Percentiles rank a stretch among this genome's conserved stretches.
These are phyloP conservation scores for Goniozus legneri DNA, from an alignment of 1,140 invertebrate genomes.

Conservation along the genomic window DNA sequence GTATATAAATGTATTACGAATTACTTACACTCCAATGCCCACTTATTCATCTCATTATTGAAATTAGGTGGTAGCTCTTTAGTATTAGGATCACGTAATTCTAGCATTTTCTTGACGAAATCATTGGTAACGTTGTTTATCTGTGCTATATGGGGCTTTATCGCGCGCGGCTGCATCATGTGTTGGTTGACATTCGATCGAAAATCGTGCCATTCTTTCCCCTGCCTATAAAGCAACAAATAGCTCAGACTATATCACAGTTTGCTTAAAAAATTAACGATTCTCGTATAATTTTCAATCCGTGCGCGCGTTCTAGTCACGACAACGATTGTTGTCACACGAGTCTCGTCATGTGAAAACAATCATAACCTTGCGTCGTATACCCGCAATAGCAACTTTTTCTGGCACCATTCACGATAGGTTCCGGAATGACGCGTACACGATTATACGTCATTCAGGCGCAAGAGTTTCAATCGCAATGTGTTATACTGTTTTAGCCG, in stretches of 20 bases:
- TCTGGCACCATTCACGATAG: too few species aligned
- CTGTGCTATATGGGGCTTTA: slow-evolving; percentile 51
- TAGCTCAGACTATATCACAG: too few species aligned
- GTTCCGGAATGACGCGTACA: too few species aligned
- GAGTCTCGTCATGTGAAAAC: background rate
- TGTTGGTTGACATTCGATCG: slow-evolving; percentile 55
- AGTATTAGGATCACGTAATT: slow-evolving; percentile 52
- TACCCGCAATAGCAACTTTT: too few species aligned
- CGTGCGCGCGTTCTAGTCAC: too few species aligned
- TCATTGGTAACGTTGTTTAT: slow-evolving; percentile 53
- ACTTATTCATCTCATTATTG: slow-evolving; percentile 63
- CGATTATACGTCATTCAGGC: too few species aligned
- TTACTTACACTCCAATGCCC: slow-evolving; percentile 63
- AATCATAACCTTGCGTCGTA: too few species aligned
- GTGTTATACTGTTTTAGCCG: too few species aligned
- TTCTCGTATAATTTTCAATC: too few species aligned
- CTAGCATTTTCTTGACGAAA: slow-evolving; percentile 53
- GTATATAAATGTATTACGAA: background rate
- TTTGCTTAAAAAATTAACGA: too few species aligned
- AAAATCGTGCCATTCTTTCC: slow-evolving; percentile 56
- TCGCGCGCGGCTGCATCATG: slow-evolving; percentile 56
- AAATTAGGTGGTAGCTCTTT: slow-evolving; percentile 58
- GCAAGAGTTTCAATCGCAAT: too few species aligned
- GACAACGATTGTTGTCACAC: too few species aligned
- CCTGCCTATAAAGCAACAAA: slow-evolving; percentile 43